These are phyloP conservation scores for Quadriops clusia DNA, from an alignment of 2,888 invertebrate species.

Conservation along the genomic window DNA sequence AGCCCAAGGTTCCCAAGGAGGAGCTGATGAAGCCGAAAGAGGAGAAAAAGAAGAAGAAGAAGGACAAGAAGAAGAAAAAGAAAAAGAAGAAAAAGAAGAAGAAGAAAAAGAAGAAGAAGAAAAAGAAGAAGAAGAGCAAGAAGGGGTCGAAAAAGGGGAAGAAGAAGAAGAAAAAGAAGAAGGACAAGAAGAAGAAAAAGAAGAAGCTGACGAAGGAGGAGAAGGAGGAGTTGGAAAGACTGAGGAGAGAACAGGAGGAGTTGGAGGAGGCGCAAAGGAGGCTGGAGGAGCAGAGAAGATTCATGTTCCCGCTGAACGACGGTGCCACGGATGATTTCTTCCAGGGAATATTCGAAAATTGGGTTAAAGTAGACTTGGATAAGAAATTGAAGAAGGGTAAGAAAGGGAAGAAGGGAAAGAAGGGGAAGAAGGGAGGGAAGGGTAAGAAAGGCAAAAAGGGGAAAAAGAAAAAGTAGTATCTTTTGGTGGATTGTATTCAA, in stretches of 20 bases:
- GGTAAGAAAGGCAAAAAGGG: conserved; percentile 11
- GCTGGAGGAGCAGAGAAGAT: conserved; percentile 26
- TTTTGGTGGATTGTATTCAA: too few species aligned
- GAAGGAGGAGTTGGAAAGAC: conserved; percentile 22
- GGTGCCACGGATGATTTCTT: conserved; percentile 31
- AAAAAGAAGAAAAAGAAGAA: conserved; percentile 20
- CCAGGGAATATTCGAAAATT: conserved; percentile 28
- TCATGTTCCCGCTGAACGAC: conserved; percentile 31
- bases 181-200: conserved; percentile 16
- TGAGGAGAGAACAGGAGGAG: conserved; percentile 22
- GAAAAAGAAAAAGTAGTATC: conserved; percentile 6
- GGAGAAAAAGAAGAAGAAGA: conserved; percentile 19
- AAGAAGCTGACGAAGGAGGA: conserved; percentile 22
- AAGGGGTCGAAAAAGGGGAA: conserved; percentile 15
- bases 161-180: conserved; percentile 14
- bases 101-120: conserved; percentile 17
- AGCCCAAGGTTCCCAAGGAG: conserved; percentile 29
- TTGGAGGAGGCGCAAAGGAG: conserved; percentile 21
- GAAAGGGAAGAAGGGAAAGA: conserved; percentile 8
- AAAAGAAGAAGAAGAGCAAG: conserved; percentile 18
- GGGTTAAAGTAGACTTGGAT: conserved; percentile 20
- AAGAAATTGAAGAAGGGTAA: conserved; percentile 8
- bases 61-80: conserved; percentile 15
- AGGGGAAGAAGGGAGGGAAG: conserved; percentile 3
- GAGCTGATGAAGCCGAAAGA: conserved; percentile 24